These are phyloP conservation scores for Anolis apletophallus DNA, from an alignment of 2,797 vertebrate species.

Conservation along the genomic window DNA sequence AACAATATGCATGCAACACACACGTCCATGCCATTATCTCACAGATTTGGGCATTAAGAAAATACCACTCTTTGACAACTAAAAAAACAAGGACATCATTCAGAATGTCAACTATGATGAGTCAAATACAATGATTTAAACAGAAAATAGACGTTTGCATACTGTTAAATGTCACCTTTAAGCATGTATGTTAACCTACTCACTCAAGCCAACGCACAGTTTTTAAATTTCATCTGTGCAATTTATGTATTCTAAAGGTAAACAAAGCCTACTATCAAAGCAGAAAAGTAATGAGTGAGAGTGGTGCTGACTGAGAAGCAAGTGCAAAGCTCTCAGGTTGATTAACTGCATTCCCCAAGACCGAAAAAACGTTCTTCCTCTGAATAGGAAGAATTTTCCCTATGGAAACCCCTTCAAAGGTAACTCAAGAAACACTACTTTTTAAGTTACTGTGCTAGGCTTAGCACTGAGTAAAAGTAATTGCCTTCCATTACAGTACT, in stretches of 20 bases:
- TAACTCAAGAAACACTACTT: not conserved
- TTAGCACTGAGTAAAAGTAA: no score
- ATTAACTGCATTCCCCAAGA: no score
- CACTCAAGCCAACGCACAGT: not conserved
- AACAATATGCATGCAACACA: not conserved
- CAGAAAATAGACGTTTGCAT: not conserved
- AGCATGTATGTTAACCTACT: not conserved
- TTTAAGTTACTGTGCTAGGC: no score
- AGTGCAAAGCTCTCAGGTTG: not conserved
- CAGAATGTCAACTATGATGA: not conserved
- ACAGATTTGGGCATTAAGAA: conserved; percentile 1
- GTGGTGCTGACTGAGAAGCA: not conserved
- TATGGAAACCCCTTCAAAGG: not conserved
- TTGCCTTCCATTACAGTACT: no score
- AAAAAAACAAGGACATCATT: not conserved
- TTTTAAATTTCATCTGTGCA: not conserved
- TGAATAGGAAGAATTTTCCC: not conserved
- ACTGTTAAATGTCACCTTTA: not conserved
- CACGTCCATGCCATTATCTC: not conserved
- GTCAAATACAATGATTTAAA: not conserved
- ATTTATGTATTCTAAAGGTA: not conserved
- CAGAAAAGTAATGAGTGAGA: not conserved
- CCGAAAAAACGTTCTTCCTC: not conserved
- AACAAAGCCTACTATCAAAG: not conserved
- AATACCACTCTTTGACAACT: not conserved